These are phyloP conservation scores for Elachura formosa DNA, from an alignment of 2,113 vertebrate species.

Conservation along the genomic window DNA sequence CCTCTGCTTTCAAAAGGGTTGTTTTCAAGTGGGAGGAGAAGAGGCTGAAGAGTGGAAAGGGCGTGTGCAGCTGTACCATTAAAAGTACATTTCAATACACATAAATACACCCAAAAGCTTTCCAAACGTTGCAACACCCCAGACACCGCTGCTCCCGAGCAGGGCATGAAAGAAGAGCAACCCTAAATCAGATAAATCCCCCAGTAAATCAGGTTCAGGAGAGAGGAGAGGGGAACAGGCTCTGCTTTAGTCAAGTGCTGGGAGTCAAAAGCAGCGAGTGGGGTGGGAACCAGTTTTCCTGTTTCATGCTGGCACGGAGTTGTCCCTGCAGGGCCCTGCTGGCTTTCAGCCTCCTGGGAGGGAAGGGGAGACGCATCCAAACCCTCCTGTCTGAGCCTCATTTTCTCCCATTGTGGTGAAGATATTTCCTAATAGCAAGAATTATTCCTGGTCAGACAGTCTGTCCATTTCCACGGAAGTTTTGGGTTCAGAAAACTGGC, in stretches of 20 bases:
- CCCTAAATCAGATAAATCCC: constrained; percentile 6
- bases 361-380: not conserved
- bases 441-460: not conserved
- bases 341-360: not conserved
- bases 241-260: not conserved
- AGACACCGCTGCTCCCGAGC: not conserved
- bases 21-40: constrained; percentile 51
- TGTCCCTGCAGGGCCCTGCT: not conserved
- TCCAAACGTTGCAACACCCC: not conserved
- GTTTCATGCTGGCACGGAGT: not conserved
- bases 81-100: constrained; percentile 38
- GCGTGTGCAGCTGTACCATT: constrained; percentile 1
- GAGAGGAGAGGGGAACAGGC: not conserved
- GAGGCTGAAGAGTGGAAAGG: constrained; percentile 33
- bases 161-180: not conserved
- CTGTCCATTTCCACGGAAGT: not conserved
- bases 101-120: constrained; percentile 32
- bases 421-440: not conserved
- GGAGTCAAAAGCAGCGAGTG: not conserved
- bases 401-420: not conserved
- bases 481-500: not conserved
- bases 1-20: constrained; percentile 51
- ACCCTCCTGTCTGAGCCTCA: not conserved
- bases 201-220: not conserved
- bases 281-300: not conserved